Base-by-base conservation (phyloP, 37 sponge, comb jelly and placozoan genomes). In the Geodia barretti region DNA sequence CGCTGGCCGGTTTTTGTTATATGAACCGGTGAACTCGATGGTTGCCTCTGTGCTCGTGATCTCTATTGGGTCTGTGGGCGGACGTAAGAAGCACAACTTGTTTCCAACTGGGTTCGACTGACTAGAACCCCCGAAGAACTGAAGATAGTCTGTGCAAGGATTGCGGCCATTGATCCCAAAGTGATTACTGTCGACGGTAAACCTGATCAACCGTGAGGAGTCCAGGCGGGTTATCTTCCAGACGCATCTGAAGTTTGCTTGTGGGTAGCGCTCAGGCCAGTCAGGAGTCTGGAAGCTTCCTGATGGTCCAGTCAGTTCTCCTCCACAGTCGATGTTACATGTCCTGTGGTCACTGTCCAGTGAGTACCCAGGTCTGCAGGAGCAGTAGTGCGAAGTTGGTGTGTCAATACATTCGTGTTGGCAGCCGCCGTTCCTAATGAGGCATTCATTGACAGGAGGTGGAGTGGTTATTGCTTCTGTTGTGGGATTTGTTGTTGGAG, bases 371-470 rank as follows among this genome's bases (percentile, higher is more conserved):
- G 60, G 17, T 58, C 19, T 58, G 17, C 11, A 20, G 11, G 17
- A 58, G 60, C 60, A 58, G 19, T 11, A 20, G 60, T 19, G 11
- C 19, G 11, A 11, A 58, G 11, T 79, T 5, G 62, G 59, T 25
- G 17, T 69, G 65, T 85, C 78, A 19, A n/a, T 34, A 72, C 86
- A 85, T 38, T 71, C 72, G 29, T 85, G 72, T 1, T 68, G 42
- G 31, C 86, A 85, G 20, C 59, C 82, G 4, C 73, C 37, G 30
- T 40, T 73, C n/a, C n/a, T n/a, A n/a, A n/a, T n/a, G n/a, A n/a
- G n/a, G n/a, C n/a, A n/a, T n/a, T n/a, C n/a, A n/a, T n/a, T n/a
- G n/a, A n/a, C n/a, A n/a, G n/a, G n/a, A n/a, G n/a, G n/a, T n/a
- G n/a, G n/a, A n/a, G n/a, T n/a, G n/a, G n/a, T n/a, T n/a, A n/a